These are phyloP conservation scores for Cotesia chilonis DNA, from an alignment of 1,140 invertebrate species.

Conservation along the genomic window DNA sequence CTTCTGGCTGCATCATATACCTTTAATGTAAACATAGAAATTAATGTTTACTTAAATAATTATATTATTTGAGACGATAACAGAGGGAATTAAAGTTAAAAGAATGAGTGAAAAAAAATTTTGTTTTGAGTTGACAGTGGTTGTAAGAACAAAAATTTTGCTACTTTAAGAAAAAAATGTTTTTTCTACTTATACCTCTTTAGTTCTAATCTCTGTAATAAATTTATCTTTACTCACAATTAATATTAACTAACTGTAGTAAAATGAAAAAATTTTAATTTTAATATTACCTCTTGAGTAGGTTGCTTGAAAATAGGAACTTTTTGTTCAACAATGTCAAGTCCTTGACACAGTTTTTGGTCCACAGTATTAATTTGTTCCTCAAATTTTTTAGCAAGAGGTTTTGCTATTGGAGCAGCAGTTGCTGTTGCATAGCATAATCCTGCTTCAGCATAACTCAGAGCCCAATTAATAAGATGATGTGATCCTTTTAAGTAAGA, in stretches of 20 bases:
- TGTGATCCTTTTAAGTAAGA: conserved; percentile 68
- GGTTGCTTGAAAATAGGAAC: conserved; percentile 65
- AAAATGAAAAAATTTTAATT: neutral
- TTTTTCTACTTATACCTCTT: too few species aligned
- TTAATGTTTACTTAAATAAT: neutral
- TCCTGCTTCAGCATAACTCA: conserved; percentile 64
- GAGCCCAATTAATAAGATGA: conserved; percentile 64
- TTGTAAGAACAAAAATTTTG: too few species aligned
- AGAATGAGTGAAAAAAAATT: too few species aligned
- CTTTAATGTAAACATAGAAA: conserved; percentile 51
- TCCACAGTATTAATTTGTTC: conserved; percentile 64
- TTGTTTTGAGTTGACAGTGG: too few species aligned
- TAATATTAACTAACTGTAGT: neutral
- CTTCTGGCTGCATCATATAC: conserved; percentile 76
- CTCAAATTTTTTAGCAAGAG: conserved; percentile 64
- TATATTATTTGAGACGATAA: too few species aligned
- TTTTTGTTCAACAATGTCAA: conserved; percentile 66
- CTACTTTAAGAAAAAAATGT: too few species aligned
- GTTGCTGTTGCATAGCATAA: conserved; percentile 58
- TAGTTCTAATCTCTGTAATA: too few species aligned
- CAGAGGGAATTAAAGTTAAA: too few species aligned
- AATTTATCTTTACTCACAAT: too few species aligned
- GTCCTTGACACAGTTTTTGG: conserved; percentile 64
- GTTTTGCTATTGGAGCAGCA: conserved; percentile 56
- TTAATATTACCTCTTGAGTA: conserved; percentile 58